Evolutionary conservation across 2,888 invertebrate genomes (phyloP).

Genomic region (Sympetrum striolatum): DNA sequence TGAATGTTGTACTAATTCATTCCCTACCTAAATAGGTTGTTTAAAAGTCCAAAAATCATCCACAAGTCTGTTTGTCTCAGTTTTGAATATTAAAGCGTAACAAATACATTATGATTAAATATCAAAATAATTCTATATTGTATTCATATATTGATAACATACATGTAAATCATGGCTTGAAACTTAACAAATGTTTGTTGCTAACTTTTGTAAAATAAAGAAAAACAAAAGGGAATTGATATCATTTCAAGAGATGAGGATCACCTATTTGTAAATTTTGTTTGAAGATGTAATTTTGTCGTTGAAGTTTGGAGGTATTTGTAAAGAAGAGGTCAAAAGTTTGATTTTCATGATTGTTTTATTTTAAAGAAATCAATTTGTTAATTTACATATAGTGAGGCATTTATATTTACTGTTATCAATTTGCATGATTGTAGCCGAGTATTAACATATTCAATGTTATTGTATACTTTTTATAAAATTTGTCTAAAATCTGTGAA

Average conservation of each 20-base stretch:
- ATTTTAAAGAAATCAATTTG: background rate
- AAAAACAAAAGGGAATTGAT: background rate
- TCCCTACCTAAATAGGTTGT: too few relatives aligned
- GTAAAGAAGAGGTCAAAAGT: background rate
- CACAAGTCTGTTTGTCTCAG: too few relatives aligned
- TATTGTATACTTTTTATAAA: constrained; percentile 22
- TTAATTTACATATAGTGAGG: background rate
- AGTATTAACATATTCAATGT: background rate
- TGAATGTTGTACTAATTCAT: too few relatives aligned
- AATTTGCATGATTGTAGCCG: background rate
- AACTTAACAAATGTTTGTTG: background rate
- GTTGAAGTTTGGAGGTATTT: constrained; percentile 2
- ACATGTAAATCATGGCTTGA: background rate
- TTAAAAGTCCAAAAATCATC: too few relatives aligned
- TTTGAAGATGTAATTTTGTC: background rate
- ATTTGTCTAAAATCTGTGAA: background rate
- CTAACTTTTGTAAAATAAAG: background rate
- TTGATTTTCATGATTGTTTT: background rate
- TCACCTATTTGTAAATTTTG: background rate
- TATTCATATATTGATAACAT: background rate
- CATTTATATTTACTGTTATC: constrained; percentile 14
- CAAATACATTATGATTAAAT: too few relatives aligned
- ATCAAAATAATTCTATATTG: too few relatives aligned
- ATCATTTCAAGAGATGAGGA: background rate
- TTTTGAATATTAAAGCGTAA: too few relatives aligned